A percentile compares a stretch with the other conserved stretches of the same genome.
Conservation (phyloP, 2,797 vertebrate genomes). For the Cygnus olor region DNA sequence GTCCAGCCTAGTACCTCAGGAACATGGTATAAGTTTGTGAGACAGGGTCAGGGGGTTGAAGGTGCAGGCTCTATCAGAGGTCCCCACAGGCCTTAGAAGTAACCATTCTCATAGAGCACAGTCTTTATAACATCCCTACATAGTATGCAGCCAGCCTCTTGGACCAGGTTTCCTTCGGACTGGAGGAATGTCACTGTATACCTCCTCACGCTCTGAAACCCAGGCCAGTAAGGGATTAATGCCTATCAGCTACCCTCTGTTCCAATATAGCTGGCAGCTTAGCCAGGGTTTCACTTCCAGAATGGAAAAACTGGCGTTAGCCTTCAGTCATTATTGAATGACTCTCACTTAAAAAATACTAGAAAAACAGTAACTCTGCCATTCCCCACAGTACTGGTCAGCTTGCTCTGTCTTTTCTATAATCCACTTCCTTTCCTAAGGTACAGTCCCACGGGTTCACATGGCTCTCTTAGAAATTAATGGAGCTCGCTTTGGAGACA, state of each 20-base stretch:
- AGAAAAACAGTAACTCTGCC: background rate
- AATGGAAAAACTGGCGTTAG: background rate
- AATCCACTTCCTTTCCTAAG: background rate
- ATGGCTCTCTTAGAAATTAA: background rate
- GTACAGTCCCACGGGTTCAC: background rate
- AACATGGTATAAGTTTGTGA: background rate
- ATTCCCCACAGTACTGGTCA: background rate
- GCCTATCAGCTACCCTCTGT: background rate
- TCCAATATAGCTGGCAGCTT: constrained; percentile 3
- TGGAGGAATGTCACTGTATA: background rate
- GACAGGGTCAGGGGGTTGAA: background rate
- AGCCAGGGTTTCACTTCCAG: background rate
- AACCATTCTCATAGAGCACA: background rate
- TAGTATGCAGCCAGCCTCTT: background rate
- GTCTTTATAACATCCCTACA: background rate
- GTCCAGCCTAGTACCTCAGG: background rate
- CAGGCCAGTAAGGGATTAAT: background rate
- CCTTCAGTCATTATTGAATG: background rate
- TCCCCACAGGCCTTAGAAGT: background rate
- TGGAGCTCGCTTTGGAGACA: background rate
- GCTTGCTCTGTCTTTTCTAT: background rate
- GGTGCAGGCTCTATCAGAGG: background rate
- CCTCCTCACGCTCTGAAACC: background rate
- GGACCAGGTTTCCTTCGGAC: background rate
- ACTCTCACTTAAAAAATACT: background rate